These are phyloP conservation scores for Steatocranus sp. DNA, from an alignment of 2,797 vertebrate genomes.

Conservation along the genomic window DNA sequence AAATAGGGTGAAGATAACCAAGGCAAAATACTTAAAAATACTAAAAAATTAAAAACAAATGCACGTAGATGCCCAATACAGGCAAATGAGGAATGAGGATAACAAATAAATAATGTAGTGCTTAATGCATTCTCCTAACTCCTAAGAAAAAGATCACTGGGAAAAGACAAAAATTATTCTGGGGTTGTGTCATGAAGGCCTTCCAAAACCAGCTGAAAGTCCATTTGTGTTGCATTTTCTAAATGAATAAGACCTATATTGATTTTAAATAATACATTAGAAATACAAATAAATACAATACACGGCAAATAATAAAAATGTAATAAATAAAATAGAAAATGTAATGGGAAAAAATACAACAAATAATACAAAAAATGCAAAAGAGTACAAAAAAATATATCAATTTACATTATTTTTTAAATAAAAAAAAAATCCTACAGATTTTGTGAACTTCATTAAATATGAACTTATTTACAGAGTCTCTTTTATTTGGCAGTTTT, in stretches of 20 bases:
- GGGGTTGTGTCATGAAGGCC: background rate
- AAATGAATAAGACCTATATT: background rate
- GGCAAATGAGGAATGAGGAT: background rate
- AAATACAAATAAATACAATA: background rate
- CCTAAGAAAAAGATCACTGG: background rate
- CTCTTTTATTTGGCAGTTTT: background rate
- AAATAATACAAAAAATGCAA: background rate
- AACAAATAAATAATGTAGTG: accelerated
- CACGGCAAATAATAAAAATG: background rate
- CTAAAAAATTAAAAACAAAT: background rate
- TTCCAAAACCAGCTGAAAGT: background rate
- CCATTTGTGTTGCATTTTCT: background rate
- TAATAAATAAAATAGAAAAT: background rate
- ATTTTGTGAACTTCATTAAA: background rate
- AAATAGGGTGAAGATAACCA: background rate
- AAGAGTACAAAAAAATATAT: background rate
- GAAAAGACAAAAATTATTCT: background rate
- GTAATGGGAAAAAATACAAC: background rate
- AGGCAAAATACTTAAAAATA: background rate
- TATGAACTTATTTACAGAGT: background rate
- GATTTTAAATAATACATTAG: background rate
- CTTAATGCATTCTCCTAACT: background rate
- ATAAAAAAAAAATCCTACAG: background rate
- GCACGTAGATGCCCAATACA: background rate
- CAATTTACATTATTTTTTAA: background rate